Conservation (phyloP, 2,888 invertebrate genomes). For the Germaria angustata region DNA sequence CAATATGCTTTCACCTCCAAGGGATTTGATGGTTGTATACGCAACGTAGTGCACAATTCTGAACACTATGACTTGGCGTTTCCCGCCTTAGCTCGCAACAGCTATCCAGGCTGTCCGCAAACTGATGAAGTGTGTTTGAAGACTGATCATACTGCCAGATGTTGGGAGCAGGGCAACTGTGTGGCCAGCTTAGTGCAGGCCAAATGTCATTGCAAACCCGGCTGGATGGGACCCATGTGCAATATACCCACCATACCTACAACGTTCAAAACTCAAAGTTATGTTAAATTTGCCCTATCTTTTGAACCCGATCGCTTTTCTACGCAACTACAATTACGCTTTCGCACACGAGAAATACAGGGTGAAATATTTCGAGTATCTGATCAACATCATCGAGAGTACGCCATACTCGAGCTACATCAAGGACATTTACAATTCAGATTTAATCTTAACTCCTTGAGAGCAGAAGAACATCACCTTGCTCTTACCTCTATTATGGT, state of each 20-base stretch:
- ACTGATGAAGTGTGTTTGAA: constrained; percentile 94
- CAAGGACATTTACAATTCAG: constrained; percentile 93
- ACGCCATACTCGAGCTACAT: constrained; percentile 90
- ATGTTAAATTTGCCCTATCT: constrained; percentile 95
- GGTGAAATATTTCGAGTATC: constrained; percentile 97
- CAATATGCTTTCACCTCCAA: constrained; percentile 93
- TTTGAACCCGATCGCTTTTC: constrained; percentile 95
- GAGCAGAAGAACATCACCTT: constrained; percentile 93
- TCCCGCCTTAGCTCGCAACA: constrained; percentile 91
- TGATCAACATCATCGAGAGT: constrained; percentile 95
- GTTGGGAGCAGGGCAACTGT: constrained; percentile 95
- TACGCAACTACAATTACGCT: constrained; percentile 94
- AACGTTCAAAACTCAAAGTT: constrained; percentile 95
- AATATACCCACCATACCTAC: constrained; percentile 91
- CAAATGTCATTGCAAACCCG: constrained; percentile 95
- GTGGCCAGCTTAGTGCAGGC: constrained; percentile 93
- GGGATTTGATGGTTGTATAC: constrained; percentile 97
- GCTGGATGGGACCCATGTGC: constrained; percentile 94
- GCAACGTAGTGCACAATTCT: constrained; percentile 96
- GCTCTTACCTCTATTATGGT: constrained; percentile 92
- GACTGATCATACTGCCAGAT: constrained; percentile 90
- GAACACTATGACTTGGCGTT: constrained; percentile 96
- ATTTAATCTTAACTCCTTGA: constrained; percentile 93
- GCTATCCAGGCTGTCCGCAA: constrained; percentile 93
- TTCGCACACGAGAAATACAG: constrained; percentile 94